Conservation (phyloP, 2,888 invertebrate genomes). For the Phyllotreta cruciferae region DNA sequence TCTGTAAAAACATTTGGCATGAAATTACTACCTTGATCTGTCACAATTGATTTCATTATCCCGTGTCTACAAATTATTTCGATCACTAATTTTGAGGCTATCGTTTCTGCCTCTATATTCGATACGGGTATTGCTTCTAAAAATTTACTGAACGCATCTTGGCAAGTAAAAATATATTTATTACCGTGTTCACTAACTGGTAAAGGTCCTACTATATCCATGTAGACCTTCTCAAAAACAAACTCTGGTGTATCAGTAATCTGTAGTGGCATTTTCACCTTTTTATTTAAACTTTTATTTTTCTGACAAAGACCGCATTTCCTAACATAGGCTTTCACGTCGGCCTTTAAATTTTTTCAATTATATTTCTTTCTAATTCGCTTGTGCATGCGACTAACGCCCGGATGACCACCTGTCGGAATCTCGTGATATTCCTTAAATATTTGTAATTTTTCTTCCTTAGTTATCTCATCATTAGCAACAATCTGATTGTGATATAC, state of each 20-base stretch:
- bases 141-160: slow-evolving; percentile 44
- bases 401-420: slow-evolving; percentile 44
- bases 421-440: slow-evolving; percentile 38
- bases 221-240: slow-evolving; percentile 41
- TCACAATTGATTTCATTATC: slow-evolving; percentile 45
- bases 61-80: slow-evolving; percentile 45
- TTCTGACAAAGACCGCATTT: slow-evolving; percentile 43
- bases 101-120: slow-evolving; percentile 42
- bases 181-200: slow-evolving; percentile 36
- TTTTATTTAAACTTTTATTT: slow-evolving; percentile 10
- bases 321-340: slow-evolving; percentile 40
- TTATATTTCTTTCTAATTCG: slow-evolving; percentile 39
- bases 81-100: slow-evolving; percentile 42
- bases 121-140: slow-evolving; percentile 46
- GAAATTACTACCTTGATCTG: slow-evolving; percentile 47
- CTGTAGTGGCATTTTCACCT: slow-evolving; percentile 5
- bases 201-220: slow-evolving; percentile 48
- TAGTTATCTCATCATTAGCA: background rate
- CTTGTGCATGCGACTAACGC: slow-evolving; percentile 42
- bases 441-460: slow-evolving; percentile 6
- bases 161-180: slow-evolving; percentile 46
- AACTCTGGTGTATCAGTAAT: slow-evolving; percentile 13
- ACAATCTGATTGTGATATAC: slow-evolving; percentile 1
- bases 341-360: slow-evolving; percentile 42
- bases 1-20: slow-evolving; percentile 30